Evolutionary conservation across 1,140 invertebrate genomes (phyloP).

Genomic region (Phymorhynchus buccinoides): DNA sequence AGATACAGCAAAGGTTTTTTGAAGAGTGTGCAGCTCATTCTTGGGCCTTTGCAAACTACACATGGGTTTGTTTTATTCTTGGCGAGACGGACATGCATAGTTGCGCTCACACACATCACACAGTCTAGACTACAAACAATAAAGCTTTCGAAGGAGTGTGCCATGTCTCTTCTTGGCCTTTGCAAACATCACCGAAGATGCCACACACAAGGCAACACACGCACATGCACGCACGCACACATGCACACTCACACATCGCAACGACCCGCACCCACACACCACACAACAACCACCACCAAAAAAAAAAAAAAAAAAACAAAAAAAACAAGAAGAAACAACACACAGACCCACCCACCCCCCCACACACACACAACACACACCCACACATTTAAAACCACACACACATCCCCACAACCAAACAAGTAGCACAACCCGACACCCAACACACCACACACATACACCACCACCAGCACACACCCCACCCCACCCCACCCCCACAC

Average conservation of each 20-base stretch:
- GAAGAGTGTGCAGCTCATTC: constrained; percentile 74
- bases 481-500: background rate
- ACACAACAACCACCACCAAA: background rate
- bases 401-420: background rate
- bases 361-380: background rate
- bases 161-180: too few relatives aligned
- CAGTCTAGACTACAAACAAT: background rate
- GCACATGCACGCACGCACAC: constrained; percentile 13
- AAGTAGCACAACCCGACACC: background rate
- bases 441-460: constrained; percentile 13
- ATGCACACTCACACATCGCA: background rate
- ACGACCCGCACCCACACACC: background rate
- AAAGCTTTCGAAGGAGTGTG: too few relatives aligned
- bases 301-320: too few relatives aligned
- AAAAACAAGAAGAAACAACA: too few relatives aligned
- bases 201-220: too few relatives aligned
- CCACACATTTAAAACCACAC: background rate
- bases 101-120: too few relatives aligned
- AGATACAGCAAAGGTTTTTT: constrained; percentile 68
- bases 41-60: too few relatives aligned
- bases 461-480: background rate
- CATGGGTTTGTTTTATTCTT: too few relatives aligned
- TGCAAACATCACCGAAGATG: too few relatives aligned
- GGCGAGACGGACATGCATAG: background rate
- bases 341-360: too few relatives aligned